Evolutionary conservation across 2,797 vertebrate genomes (phyloP), one percentile per base, ranked within the genome.

Genomic region (Cryptoprocta ferox): DNA sequence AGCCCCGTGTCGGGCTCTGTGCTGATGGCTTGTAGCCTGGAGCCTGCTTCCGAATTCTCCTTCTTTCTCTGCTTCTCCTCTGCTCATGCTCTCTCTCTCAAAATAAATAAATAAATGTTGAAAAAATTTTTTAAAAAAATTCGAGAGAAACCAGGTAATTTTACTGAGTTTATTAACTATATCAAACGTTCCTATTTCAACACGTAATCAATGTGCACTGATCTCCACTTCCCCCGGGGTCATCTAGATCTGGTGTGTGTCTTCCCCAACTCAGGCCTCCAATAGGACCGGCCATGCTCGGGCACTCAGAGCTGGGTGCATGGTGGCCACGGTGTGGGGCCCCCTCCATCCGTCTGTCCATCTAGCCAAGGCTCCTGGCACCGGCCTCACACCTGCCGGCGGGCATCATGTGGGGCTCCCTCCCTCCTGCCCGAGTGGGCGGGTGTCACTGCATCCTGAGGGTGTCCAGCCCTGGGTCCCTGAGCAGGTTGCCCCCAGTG

Each of bases 331-430:
- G 1, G 61, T 2, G 11, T 2, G 61, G 61, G 26, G 61, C 3
- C 24, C 70, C 37, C 24, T 42, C 21, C 68, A 1, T 3, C 21
- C 50, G 4, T 18, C 50, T 16, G 50, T 53, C 56, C 56, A 24
- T 59, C 56, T 19, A 3, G 56, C 24, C 7, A 5, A 7, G 37
- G 70, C 70, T 42, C 70, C 3, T 26, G 70, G 37, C 3, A 19
- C 42, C 0, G 9, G 73, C 42, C 28, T 18, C 42, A 48, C 28
- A 30, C 42, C 8, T 15, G 16, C 16, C 0, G 42, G 30, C 13
- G 0, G 28, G 42, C 16, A 14, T 76, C 30, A 28, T 9, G 56
- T 59, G 56, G 53, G 53, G 53, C 53, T 56, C 53, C 53, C 53
- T 53, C 18, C 18, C 53, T 19, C 18, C 18, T 7, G 19, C 56